Evolutionary conservation across 1,140 invertebrate genomes (phyloP), one percentile per base, ranked within the genome.

Genomic region (Sinonovacula constricta): DNA sequence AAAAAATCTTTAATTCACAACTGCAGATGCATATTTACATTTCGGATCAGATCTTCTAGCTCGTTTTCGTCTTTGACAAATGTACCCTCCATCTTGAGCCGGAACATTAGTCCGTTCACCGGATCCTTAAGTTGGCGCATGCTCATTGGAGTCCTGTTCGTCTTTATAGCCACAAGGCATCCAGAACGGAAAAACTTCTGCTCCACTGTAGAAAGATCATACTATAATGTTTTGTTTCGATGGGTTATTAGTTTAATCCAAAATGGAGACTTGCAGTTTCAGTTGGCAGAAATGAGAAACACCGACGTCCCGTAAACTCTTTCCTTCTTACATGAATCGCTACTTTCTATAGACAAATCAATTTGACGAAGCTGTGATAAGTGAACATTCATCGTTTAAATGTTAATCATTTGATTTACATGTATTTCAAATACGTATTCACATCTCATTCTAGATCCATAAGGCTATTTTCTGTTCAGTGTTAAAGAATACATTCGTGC

Each of bases 1-100:
- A n/a, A n/a, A n/a, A n/a, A n/a, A n/a, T n/a, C n/a, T n/a, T n/a
- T n/a, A n/a, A n/a, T n/a, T n/a, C n/a, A n/a, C n/a, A n/a, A n/a
- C n/a, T n/a, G n/a, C n/a, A n/a, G n/a, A n/a, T n/a, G n/a, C n/a
- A n/a, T n/a, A n/a, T n/a, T n/a, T n/a, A n/a, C n/a, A n/a, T n/a
- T n/a, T n/a, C n/a, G n/a, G n/a, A n/a, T n/a, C 26, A 76, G 26
- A 1, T 76, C 63, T 53, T 76, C 72, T n/a, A 76, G 34, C n/a
- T 76, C 72, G 18, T 63, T 63, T 24, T 76, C 45, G 15, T 65
- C 62, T 3, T 59, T 33, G 0, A 76, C 34, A 10, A 67, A 56
- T 3, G 72, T 76, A 22, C 72, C 72, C 26, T 76, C 72, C 72
- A 76, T 76, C n/a, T 53, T 63, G n/a, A 76, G 30, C 36, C 51